A percentile compares a stretch with the other conserved stretches of the same genome.
These are phyloP conservation scores for Scolopax bukidnonensis DNA, from an alignment of 2,797 vertebrate species.

Conservation along the genomic window DNA sequence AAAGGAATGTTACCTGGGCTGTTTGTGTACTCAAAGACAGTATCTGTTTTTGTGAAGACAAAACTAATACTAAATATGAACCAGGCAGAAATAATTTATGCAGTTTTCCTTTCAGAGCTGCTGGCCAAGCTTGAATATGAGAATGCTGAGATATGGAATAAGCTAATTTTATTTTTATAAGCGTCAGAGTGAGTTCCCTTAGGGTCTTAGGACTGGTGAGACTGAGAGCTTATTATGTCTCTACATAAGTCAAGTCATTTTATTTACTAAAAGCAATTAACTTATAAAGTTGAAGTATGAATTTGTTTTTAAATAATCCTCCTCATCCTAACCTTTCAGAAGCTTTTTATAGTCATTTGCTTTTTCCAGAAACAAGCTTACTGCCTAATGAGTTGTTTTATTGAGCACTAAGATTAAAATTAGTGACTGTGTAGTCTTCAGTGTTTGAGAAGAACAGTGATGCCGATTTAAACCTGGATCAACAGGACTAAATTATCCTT, in stretches of 20 bases:
- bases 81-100: neutral
- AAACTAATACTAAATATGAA: neutral
- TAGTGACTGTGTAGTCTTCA: neutral
- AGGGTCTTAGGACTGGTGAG: neutral
- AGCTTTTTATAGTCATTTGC: neutral
- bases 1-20: neutral
- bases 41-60: neutral
- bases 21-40: neutral
- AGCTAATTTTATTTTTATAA: neutral
- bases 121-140: neutral
- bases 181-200: neutral
- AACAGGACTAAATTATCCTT: neutral
- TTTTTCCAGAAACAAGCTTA: neutral
- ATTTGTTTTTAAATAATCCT: neutral
- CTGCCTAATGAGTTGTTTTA: neutral
- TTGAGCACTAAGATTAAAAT: neutral
- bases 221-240: neutral
- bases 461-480: neutral
- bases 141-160: neutral
- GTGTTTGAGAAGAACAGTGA: neutral
- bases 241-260: neutral
- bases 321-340: neutral
- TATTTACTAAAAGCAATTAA: neutral
- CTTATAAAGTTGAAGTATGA: neutral
- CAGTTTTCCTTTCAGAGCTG: neutral